phyloP scores from a whole-genome alignment of 35 echinoderm and acorn worm genomes.

The Amphiura filiformis region DNA sequence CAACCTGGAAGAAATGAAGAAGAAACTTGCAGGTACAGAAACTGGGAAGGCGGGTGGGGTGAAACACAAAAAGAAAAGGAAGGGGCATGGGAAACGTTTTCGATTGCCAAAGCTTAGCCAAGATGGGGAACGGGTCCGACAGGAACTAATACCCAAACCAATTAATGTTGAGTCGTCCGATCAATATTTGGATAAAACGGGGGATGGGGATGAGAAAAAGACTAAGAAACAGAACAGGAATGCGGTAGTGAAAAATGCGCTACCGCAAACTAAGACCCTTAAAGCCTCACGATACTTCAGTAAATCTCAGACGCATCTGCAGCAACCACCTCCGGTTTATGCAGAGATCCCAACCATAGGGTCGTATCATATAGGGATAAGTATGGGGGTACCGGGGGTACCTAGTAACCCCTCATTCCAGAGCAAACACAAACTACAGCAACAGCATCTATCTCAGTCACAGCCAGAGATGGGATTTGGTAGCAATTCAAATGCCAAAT shows the following conservation, averaged over 20 bases:
- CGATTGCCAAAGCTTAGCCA: constrained; percentile 43
- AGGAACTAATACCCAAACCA: constrained; percentile 45
- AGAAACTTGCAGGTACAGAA: constrained; percentile 87
- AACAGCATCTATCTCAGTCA: not conserved
- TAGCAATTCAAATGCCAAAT: constrained; percentile 9
- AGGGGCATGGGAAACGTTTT: constrained; percentile 30
- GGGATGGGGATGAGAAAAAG: not conserved
- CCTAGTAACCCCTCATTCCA: not conserved
- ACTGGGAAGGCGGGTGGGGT: constrained; percentile 19
- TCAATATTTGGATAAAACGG: not conserved
- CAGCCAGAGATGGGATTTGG: constrained; percentile 11
- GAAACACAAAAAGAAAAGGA: not conserved
- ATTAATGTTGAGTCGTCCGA: constrained; percentile 27
- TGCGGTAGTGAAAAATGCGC: not conserved
- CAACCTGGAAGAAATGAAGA: constrained; percentile 84
- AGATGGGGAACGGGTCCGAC: constrained; percentile 18
- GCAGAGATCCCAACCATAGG: constrained; percentile 20
- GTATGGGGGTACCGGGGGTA: not conserved
- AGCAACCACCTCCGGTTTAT: not conserved
- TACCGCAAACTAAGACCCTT: constrained; percentile 15
- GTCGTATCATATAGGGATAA: constrained; percentile 37
- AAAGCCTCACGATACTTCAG: constrained; percentile 26
- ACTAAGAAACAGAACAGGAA: not conserved
- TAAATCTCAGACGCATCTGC: constrained; percentile 2
- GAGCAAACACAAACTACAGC: not conserved